Evolutionary conservation across 2,797 vertebrate species (phyloP), one percentile per base, ranked within the genome.

Genomic region (Pseudochirops corinnae): DNA sequence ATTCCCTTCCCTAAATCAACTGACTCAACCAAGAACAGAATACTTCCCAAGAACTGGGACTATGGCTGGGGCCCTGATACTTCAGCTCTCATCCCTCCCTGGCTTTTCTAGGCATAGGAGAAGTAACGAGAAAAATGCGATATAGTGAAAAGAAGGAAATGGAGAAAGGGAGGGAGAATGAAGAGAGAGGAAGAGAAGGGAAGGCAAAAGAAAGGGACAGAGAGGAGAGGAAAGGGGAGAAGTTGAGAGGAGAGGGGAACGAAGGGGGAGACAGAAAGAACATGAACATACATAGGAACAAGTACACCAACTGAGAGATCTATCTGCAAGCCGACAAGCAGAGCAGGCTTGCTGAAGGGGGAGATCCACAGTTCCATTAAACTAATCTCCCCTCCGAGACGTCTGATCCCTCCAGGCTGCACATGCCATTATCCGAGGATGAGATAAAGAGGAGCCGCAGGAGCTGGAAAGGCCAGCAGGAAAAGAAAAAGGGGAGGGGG

Each of bases 201-300:
- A 26, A 10, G n/a, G n/a, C 5, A 6, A 46, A 24, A 50, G 24
- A 24, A 11, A 46, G 21, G 10, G 24, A 28, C 9, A 9, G 7
- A 46, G 3, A 39, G 60, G 9, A n/a, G 0, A 52, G 31, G 2
- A 18, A 39, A 92, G 29, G 0, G 18, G 14, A 58, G 14, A 29
- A 0, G 9, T 1, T 16, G 12, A 14, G 6, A 55, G 0, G 5
- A 46, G 5, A 26, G 74, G 12, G 12, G 0, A 12, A 52, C 53
- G 26, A 21, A 55, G 11, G 58, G 58, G 14, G 56, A 24, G 33
- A n/a, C 29, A 29, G 10, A 67, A 39, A 46, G 55, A 90, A 55
- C 55, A 39, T 28, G 21, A 11, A 14, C 46, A 95, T 55, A 50
- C 53, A 50, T 29, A 60, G 24, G 60, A 28, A 7, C 2, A 28